A percentile compares a stretch with the other conserved stretches of the same genome.
Evolutionary conservation across 1,140 invertebrate genomes (phyloP).

Genomic region (Dysdera silvatica): DNA sequence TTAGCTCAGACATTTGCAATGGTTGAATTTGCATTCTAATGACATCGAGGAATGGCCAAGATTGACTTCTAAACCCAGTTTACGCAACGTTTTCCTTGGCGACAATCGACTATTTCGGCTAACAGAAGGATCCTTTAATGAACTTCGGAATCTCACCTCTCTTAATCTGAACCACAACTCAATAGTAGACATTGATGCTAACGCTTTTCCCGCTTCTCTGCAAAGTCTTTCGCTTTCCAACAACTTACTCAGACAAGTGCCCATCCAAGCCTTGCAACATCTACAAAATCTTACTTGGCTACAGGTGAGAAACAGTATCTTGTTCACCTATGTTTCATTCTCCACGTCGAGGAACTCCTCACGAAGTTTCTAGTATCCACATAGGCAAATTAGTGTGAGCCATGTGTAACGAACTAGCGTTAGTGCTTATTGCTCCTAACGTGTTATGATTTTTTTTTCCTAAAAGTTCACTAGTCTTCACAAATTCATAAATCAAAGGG

Average conservation of each 20-base stretch:
- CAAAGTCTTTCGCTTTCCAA: slow-evolving; percentile 75
- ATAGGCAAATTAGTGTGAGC: no score
- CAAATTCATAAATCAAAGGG: no score
- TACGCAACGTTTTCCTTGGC: slow-evolving; percentile 31
- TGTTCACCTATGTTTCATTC: no score
- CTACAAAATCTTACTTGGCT: slow-evolving; percentile 54
- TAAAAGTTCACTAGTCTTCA: no score
- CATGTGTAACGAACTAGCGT: no score
- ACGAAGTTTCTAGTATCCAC: no score
- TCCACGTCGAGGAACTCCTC: no score
- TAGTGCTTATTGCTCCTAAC: no score
- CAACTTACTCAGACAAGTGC: slow-evolving; percentile 60
- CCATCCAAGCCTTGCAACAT: slow-evolving; percentile 54
- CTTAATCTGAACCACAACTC: slow-evolving; percentile 34
- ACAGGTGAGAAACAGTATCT: slow-evolving; percentile 36
- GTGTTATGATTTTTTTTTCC: no score
- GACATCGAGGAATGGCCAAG: slow-evolving; percentile 51
- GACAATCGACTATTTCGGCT: slow-evolving; percentile 31
- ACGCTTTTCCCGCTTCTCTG: slow-evolving; percentile 42
- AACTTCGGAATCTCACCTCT: slow-evolving; percentile 28
- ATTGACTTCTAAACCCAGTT: neutral
- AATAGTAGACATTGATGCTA: slow-evolving; percentile 29
- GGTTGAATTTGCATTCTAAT: slow-evolving; percentile 74
- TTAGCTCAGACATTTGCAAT: slow-evolving; percentile 60
- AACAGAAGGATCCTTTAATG: slow-evolving; percentile 29